A percentile compares a stretch with the other conserved stretches of the same genome.
These are phyloP conservation scores for Ochropacha duplaris DNA, from an alignment of 2,888 invertebrate genomes.

Conservation along the genomic window DNA sequence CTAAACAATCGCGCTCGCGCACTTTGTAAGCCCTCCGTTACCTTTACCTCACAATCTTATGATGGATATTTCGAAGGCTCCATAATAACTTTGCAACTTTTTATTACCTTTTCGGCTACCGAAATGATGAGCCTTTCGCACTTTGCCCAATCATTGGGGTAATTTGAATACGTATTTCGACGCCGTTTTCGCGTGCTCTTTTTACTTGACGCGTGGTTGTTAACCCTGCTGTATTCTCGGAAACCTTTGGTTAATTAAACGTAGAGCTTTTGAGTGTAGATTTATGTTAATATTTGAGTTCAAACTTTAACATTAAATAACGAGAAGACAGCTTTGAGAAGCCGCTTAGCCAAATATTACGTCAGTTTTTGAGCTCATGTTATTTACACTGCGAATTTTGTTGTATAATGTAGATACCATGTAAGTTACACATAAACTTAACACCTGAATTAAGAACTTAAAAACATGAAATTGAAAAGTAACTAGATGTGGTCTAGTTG, in stretches of 20 bases:
- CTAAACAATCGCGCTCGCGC: not conserved
- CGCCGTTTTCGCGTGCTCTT: conserved; percentile 36
- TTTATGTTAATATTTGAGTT: not conserved
- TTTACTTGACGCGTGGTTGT: conserved; percentile 30
- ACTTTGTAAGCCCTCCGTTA: not conserved
- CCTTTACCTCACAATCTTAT: not conserved
- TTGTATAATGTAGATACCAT: too few species aligned
- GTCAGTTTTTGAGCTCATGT: not conserved
- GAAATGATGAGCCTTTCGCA: conserved; percentile 64
- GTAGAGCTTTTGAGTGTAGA: not conserved
- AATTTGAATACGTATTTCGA: conserved; percentile 58
- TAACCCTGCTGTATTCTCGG: conserved; percentile 48
- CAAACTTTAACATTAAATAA: conserved; percentile 1
- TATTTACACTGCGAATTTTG: not conserved
- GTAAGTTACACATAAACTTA: not conserved
- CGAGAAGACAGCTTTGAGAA: not conserved
- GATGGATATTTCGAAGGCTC: not conserved
- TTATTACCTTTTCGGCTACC: conserved; percentile 57
- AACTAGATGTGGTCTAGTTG: too few species aligned
- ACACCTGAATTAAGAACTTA: too few species aligned
- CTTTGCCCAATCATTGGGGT: conserved; percentile 52
- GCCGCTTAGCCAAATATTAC: not conserved
- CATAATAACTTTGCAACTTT: conserved; percentile 42
- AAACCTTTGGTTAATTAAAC: conserved; percentile 44
- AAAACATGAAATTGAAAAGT: too few species aligned